Evolutionary conservation across 1,140 invertebrate genomes (phyloP).

Genomic region (Teleogryllus occipitalis): DNA sequence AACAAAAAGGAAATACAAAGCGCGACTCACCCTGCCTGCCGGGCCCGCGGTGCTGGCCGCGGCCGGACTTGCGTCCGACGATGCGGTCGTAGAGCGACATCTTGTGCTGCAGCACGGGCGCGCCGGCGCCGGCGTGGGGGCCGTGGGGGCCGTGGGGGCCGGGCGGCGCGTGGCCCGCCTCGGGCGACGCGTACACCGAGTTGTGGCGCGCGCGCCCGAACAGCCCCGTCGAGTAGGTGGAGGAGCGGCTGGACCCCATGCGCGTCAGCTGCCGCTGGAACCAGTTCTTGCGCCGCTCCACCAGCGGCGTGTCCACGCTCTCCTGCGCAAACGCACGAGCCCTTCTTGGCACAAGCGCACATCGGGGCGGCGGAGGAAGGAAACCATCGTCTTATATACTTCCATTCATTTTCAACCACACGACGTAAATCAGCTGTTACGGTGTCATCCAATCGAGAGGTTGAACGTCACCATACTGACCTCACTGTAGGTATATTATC

Average conservation of each 20-base stretch:
- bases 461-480: too few species aligned
- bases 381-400: too few species aligned
- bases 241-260: slow-evolving; percentile 72
- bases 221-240: slow-evolving; percentile 71
- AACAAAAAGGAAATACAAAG: neutral
- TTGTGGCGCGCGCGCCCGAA: slow-evolving; percentile 62
- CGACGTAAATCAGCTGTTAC: too few species aligned
- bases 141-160: slow-evolving; percentile 31
- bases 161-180: slow-evolving; percentile 35
- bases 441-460: too few species aligned
- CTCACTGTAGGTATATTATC: too few species aligned
- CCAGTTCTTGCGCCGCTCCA: slow-evolving; percentile 78
- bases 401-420: too few species aligned
- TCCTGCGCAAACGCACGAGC: slow-evolving; percentile 45
- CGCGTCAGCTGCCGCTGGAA: slow-evolving; percentile 71
- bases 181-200: slow-evolving; percentile 70
- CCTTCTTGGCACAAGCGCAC: too few species aligned
- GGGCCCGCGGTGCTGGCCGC: slow-evolving; percentile 46
- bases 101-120: slow-evolving; percentile 46
- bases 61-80: slow-evolving; percentile 65
- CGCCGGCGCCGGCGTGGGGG: neutral
- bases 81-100: slow-evolving; percentile 72
- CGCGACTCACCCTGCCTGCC: slow-evolving; percentile 46
- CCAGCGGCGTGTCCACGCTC: slow-evolving; percentile 77
- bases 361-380: too few species aligned